A percentile compares a stretch with the other conserved stretches of the same genome.
Evolutionary conservation across 2,888 invertebrate species (phyloP).

Genomic region (Hermodice carunculata): DNA sequence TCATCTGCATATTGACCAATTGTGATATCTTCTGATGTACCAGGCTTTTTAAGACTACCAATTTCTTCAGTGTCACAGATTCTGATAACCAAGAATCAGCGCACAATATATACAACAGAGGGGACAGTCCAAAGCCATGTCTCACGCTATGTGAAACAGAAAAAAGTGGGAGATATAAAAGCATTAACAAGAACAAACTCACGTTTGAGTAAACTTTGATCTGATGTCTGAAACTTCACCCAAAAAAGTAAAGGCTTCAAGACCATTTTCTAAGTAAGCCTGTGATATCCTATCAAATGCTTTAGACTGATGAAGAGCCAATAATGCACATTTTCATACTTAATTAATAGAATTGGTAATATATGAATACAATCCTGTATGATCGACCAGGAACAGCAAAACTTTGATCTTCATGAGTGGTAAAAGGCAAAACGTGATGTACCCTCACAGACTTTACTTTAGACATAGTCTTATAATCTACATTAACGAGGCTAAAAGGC

Average conservation of each 20-base stretch:
- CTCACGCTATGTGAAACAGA: background rate
- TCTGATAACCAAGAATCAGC: background rate
- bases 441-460: too few species aligned
- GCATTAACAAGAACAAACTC: too few species aligned
- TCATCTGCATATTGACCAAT: slow-evolving; percentile 4
- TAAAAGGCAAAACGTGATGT: too few species aligned
- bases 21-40: background rate
- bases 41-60: background rate
- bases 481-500: too few species aligned
- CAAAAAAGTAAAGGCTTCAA: background rate
- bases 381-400: background rate
- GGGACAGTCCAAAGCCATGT: slow-evolving; percentile 1
- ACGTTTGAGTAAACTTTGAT: too few species aligned
- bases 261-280: background rate
- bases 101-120: slow-evolving; percentile 4
- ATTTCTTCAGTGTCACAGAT: background rate
- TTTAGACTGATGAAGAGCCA: background rate
- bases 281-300: slow-evolving; percentile 6
- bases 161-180: too few species aligned
- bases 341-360: background rate
- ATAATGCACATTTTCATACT: background rate
- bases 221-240: too few species aligned
- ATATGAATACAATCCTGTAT: background rate
- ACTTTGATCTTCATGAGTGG: background rate
- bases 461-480: too few species aligned